Base-by-base conservation (phyloP, 2,797 vertebrate species). In the Carcharodon carcharias region DNA sequence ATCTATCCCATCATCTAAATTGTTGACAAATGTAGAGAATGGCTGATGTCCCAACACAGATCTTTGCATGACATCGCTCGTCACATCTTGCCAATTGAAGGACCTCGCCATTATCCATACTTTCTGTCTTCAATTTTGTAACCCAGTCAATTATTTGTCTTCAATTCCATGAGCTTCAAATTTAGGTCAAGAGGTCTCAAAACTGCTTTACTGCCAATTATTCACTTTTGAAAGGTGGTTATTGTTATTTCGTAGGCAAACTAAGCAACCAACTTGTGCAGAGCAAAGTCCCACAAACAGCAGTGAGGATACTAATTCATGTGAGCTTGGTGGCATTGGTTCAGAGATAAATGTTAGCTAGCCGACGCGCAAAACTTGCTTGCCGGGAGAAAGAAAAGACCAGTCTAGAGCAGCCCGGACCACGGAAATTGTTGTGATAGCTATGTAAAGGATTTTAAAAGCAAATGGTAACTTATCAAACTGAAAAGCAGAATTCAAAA, bases 231-330 rank as follows among this genome's bases (percentile, higher is more conserved):
- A 9, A 77, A 31, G 28, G 71, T 35, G 28, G 71, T 35, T 7
- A 77, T 11, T 35, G 11, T 35, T 8, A 2, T 31, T 77, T 35
- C 35, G 71, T 35, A 26, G 35, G 35, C 77, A 80, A 40, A 80
- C 35, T 80, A n/a, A 80, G 77, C 77, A 80, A 1, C 9, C 77
- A 80, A 73, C 9, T 77, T 35, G 71, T 9, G 97, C 97, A 97
- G 97, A 97, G 97, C 97, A 97, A 96, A 45, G 16, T 67, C 40
- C 6, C 31, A 91, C 58, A 35, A 31, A 23, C 26, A 56, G 35
- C 45, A 71, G 7, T 35, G 71, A 96, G 96, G 96, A 67, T 97
- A 97, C 97, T 40, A 96, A 80, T 80, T 40, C 0, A 80, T 80
- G 11, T 80, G 35, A n/a, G 0, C 45, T 50, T 50, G 45, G 45